These are phyloP conservation scores for Meteorus colon DNA, from an alignment of 2,888 invertebrate species.

Conservation along the genomic window DNA sequence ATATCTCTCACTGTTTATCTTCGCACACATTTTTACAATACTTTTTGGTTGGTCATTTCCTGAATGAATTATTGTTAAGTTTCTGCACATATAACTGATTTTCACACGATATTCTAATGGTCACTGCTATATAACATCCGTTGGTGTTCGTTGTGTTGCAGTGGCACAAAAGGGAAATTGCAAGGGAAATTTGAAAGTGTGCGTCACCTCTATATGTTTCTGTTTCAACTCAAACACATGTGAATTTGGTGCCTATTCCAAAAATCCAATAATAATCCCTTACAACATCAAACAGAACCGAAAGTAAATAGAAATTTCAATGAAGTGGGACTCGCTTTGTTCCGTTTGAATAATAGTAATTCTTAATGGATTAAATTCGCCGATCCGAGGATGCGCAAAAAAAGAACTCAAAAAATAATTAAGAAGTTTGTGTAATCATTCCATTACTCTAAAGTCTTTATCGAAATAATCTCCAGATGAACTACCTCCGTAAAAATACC, in stretches of 20 bases:
- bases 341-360: too few species aligned
- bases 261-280: background rate
- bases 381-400: too few species aligned
- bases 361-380: too few species aligned
- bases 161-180: conserved; percentile 67
- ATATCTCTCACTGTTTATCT: background rate
- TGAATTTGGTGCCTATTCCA: background rate
- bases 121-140: conserved; percentile 61
- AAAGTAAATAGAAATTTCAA: too few species aligned
- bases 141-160: conserved; percentile 57
- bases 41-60: background rate
- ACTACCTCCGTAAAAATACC: too few species aligned
- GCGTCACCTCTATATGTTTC: conserved; percentile 39
- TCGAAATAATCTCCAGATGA: too few species aligned
- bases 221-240: conserved; percentile 4
- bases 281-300: too few species aligned
- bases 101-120: conserved; percentile 66
- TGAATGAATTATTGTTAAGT: background rate
- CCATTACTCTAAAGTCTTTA: too few species aligned
- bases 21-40: background rate
- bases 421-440: too few species aligned
- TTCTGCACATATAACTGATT: conserved; percentile 56
- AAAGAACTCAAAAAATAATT: too few species aligned
- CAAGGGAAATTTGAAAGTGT: conserved; percentile 72
- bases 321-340: too few species aligned